Evolutionary conservation across 2,113 vertebrate genomes (phyloP), one percentile per base, ranked within the genome.

Genomic region (Podarcis muralis): DNA sequence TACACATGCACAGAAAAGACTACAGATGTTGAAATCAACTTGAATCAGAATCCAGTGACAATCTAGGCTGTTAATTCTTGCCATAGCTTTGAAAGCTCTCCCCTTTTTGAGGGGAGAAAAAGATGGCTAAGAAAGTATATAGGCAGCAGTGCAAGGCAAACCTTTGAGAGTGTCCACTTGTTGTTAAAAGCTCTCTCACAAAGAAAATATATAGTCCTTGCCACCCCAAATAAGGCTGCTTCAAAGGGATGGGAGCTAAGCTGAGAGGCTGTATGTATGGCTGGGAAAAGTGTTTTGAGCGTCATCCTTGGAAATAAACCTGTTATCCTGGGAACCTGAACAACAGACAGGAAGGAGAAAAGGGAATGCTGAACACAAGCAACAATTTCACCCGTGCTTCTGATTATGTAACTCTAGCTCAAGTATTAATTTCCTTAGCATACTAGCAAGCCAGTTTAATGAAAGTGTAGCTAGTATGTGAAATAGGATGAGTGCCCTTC

Each of bases 281-380:
- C 95, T 95, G 96, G 96, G 96, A 98, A 97, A 97, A 97, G 96
- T 91, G 96, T 96, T 96, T 96, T 96, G 95, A 97, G 97, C 95
- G 95, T 92, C 92, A 95, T 98, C 97, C 97, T 96, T 95, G 96
- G 96, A 94, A 97, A 97, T 92, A 97, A 94, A 96, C 93, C 88
- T 96, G 94, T 97, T 96, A 97, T 97, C 97, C 96, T 97, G 97
- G 97, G 96, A 94, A 98, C 97, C 98, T 98, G 97, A 97, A 97
- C 95, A 93, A 97, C 84, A 98, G 89, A 97, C 89, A 97, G 93
- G 96, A 96, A 96, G 96, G 94, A 97, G 92, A 96, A 93, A 96
- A 96, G 88, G 92, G 69, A 95, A 96, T 13, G 93, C 96, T 93
- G 92, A 95, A 93, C 92, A 91, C 83, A 59, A 95, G 94, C 88